Base-by-base conservation (phyloP, 2,797 vertebrate genomes). In the Buphagus erythrorhynchus region DNA sequence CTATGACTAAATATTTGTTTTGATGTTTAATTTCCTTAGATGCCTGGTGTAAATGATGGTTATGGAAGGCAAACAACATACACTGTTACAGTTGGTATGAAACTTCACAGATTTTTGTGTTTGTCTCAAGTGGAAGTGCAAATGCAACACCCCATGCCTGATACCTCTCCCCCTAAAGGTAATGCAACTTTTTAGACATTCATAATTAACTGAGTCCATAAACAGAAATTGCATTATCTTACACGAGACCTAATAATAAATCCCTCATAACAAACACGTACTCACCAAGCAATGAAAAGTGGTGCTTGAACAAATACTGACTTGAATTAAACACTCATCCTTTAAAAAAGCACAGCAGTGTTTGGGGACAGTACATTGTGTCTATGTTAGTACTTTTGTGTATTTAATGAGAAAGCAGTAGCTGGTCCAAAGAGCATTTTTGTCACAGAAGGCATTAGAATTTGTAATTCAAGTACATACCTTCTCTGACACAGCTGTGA, bases 351-450 rank as follows among this genome's bases (percentile, higher is more conserved):
- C 11, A 49, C 25, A 62, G 7, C 7, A 38, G 4, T 5, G 7
- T 46, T 80, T 58, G 17, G 11, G 63, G 26, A 15, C 18, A 29
- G 22, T 45, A 35, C 13, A 18, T 8, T 16, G 8, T 28, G 9
- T 5, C 22, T 82, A 2, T 16, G 11, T 49, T 40, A 52, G 29
- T 9, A 36, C 2, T 13, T 2, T 7, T 0, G 0, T 22, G 11
- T 43, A 19, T 55, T 52, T 45, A 29, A 73, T n/a, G 9, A 57
- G n/a, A 79, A 46, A 11, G 18, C 5, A 2, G 0, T 13, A 65
- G 13, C 25, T 31, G 11, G 3, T 59, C 31, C 17, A 51, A 71
- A 75, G 40, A 51, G 3, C 3, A 20, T 52, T 16, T 28, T 18
- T 76, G 35, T 22, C 21, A 20, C 21, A 51, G 7, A 73, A 72